Evolutionary conservation across 2,888 invertebrate genomes (phyloP).

Genomic region (Epicampocera succincta): DNA sequence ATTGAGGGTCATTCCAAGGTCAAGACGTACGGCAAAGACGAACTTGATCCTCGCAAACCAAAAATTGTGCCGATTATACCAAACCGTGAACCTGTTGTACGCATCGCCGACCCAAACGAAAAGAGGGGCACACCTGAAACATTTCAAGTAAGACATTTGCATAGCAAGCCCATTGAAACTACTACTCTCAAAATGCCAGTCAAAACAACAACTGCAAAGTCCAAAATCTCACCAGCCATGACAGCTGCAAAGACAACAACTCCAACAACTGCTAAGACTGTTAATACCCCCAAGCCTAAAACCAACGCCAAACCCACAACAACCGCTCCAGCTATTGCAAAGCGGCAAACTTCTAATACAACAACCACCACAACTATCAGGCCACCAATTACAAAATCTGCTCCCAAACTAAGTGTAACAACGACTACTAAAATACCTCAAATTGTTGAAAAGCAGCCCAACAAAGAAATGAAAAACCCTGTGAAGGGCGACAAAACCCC

Average conservation of each 20-base stretch:
- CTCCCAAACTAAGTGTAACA: conserved; percentile 25
- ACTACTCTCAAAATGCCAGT: conserved; percentile 44
- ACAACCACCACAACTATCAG: conserved; percentile 42
- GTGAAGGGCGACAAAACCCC: conserved; percentile 34
- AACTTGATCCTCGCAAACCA: conserved; percentile 79
- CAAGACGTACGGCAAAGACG: conserved; percentile 88
- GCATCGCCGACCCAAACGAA: conserved; percentile 78
- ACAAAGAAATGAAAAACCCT: conserved; percentile 39
- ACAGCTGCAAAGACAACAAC: conserved; percentile 27
- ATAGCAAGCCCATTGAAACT: conserved; percentile 76
- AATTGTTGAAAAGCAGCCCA: conserved; percentile 6
- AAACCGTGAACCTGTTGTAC: conserved; percentile 79
- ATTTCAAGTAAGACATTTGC: conserved; percentile 80
- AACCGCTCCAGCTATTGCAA: conserved; percentile 33
- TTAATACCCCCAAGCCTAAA: conserved; percentile 41
- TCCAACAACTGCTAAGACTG: conserved; percentile 43
- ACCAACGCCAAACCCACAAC: conserved; percentile 26
- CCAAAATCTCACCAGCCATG: conserved; percentile 59
- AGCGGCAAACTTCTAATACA: conserved; percentile 3
- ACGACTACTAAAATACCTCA: conserved; percentile 20
- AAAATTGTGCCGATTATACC: conserved; percentile 81
- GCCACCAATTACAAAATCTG: conserved; percentile 28
- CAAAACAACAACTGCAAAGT: conserved; percentile 51
- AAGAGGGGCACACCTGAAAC: conserved; percentile 78
- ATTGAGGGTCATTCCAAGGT: conserved; percentile 94